Evolutionary conservation across 2,797 vertebrate genomes (phyloP).

Genomic region (Numenius phaeopus): DNA sequence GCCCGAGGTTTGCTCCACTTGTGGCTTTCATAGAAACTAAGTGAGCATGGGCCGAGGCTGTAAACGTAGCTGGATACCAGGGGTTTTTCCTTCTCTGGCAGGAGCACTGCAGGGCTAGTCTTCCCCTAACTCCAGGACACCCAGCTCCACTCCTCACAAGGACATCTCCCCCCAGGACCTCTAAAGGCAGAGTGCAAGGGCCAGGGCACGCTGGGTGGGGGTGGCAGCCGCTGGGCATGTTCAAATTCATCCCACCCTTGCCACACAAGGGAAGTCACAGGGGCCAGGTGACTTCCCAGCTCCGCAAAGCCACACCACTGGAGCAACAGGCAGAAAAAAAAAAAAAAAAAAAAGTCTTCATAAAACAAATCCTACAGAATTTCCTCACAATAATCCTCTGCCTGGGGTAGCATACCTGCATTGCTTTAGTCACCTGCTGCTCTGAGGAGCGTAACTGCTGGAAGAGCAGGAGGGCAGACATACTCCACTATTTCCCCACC

Average conservation of each 20-base stretch:
- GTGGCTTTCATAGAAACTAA: not conserved
- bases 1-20: not conserved
- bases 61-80: constrained; percentile 27
- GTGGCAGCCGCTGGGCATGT: rapidly evolving
- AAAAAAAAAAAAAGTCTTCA: not conserved
- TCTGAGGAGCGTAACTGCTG: not conserved
- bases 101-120: rapidly evolving
- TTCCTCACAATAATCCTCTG: not conserved
- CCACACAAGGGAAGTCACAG: not conserved
- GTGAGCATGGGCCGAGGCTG: not conserved
- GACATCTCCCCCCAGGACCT: not conserved
- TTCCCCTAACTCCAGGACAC: not conserved
- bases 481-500: not conserved
- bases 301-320: not conserved
- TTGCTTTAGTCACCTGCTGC: not conserved
- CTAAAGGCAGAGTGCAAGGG: not conserved
- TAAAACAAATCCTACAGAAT: constrained; percentile 10
- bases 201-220: rapidly evolving
- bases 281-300: not conserved
- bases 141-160: not conserved
- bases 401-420: not conserved
- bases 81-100: not conserved
- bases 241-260: not conserved
- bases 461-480: not conserved
- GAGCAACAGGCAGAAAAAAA: not conserved